Base-by-base conservation (phyloP, 92 coral and sea anemone genomes). In the Porites divaricata region DNA sequence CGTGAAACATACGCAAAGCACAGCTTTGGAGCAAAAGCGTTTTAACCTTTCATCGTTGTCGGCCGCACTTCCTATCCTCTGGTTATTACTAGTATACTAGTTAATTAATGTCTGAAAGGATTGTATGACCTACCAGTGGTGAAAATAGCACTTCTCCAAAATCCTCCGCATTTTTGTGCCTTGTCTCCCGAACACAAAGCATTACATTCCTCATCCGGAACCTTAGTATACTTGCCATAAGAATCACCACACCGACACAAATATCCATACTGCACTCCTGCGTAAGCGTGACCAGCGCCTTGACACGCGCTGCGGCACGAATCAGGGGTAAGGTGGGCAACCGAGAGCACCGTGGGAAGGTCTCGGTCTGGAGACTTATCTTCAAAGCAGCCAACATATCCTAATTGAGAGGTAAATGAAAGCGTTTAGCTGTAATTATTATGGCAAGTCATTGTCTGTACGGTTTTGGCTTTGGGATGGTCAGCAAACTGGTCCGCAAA, bases 181-280 rank as follows among this genome's bases (percentile, higher is more conserved):
- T 78, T 83, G 72, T 97, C 99, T 49, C 99, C 99, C 64, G 74
- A 82, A 53, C 99, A 97, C 48, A 84, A 80, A 2, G 95, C 90
- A 63, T 85, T 91, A 72, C 99, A 97, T 63, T 91, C 94, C 51
- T 83, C 93, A 45, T 97, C 99, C 14, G 85, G 86, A 8, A 93
- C 86, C 68, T 93, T 89, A 4, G 85, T 83, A 84, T 97, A 95
- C 66, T 91, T 95, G 28, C 99, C 99, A 78, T 97, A 97, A 1
- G 91, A 84, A 69, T 97, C 92, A 23, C 99, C 99, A 82, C 99
- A 97, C 63, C 98, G 94, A 72, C 99, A 97, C 84, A 97, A 83
- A 80, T 97, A 97, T 64, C 99, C 99, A 84, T 97, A 95, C 93
- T 97, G 99, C 80, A 97, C 93, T 68, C 93, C 99, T 11, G 98